phyloP scores from a whole-genome alignment of 1,140 invertebrate species.

The Trinorchestia longiramus region DNA sequence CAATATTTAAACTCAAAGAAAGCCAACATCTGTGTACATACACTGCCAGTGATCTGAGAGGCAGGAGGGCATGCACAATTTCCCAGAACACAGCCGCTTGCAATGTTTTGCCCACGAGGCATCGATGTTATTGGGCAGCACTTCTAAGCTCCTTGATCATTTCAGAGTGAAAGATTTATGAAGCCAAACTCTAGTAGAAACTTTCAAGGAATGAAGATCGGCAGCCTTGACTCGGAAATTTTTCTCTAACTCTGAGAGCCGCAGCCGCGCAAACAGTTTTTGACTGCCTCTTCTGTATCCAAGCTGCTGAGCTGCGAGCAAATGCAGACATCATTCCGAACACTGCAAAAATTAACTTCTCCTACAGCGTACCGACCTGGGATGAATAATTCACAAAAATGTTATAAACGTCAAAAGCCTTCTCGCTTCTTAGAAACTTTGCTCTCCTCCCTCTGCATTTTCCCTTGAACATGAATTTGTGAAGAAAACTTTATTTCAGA shows the following conservation, averaged over 20 bases:
- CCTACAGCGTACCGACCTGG: not conserved
- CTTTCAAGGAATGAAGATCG: constrained; percentile 44
- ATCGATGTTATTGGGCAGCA: not conserved
- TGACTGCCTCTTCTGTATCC: not conserved
- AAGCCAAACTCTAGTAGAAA: constrained; percentile 20
- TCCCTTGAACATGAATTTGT: not conserved
- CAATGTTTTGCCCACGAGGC: not conserved
- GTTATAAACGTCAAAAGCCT: not conserved
- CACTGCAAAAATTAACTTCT: not conserved
- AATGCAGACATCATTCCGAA: not conserved
- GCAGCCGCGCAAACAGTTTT: not conserved
- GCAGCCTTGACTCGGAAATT: not conserved
- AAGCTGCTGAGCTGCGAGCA: not conserved
- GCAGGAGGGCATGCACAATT: not conserved
- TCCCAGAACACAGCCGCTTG: too few species aligned
- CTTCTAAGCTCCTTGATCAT: constrained; percentile 37
- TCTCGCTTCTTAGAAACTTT: not conserved
- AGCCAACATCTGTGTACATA: too few species aligned
- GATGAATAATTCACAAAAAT: constrained; percentile 2
- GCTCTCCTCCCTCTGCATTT: not conserved
- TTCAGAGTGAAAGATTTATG: constrained; percentile 44
- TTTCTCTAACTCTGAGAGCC: constrained; percentile 13
- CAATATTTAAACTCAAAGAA: not conserved
- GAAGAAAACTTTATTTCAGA: not conserved
- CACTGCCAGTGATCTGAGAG: not conserved